Evolutionary conservation across 2,113 vertebrate genomes (phyloP).

Genomic region (Beaufortia kweichowensis): DNA sequence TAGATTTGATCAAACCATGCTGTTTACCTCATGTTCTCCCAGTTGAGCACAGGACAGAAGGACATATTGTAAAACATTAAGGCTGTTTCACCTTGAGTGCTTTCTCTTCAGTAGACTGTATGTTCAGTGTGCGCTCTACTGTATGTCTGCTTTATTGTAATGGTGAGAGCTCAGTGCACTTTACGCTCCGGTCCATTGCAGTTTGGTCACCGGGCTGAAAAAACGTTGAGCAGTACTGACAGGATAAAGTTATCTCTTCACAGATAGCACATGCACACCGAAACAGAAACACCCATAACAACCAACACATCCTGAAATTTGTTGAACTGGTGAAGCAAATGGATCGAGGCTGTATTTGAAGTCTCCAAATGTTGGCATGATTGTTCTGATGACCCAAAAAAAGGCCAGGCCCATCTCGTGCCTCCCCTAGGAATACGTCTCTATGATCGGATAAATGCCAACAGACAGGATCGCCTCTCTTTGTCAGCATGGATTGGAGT

Average conservation of each 20-base stretch:
- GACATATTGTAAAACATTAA: neutral
- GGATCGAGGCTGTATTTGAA: slow-evolving; percentile 14
- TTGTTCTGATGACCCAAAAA: slow-evolving; percentile 36
- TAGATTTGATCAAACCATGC: no score
- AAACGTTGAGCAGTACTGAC: neutral
- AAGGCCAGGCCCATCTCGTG: slow-evolving; percentile 15
- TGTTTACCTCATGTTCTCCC: neutral
- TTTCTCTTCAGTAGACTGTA: neutral
- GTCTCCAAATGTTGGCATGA: slow-evolving; percentile 7
- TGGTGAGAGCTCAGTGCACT: slow-evolving; percentile 34
- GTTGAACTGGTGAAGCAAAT: slow-evolving; percentile 11
- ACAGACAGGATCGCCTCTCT: slow-evolving; percentile 14
- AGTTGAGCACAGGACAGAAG: neutral
- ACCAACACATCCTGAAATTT: neutral
- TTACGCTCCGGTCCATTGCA: slow-evolving; percentile 18
- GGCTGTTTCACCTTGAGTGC: neutral
- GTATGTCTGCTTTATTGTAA: slow-evolving; percentile 28
- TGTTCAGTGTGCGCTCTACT: slow-evolving; percentile 2
- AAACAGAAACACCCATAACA: neutral
- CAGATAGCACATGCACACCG: neutral
- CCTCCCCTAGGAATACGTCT: slow-evolving; percentile 29
- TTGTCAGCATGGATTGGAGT: slow-evolving; percentile 9
- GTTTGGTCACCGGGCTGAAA: slow-evolving; percentile 40
- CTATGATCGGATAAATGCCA: slow-evolving; percentile 30
- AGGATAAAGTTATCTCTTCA: slow-evolving; percentile 2